phyloP scores from a whole-genome alignment of 37 sponge, comb jelly and placozoan species.

The Trichoplax adhaerens region DNA sequence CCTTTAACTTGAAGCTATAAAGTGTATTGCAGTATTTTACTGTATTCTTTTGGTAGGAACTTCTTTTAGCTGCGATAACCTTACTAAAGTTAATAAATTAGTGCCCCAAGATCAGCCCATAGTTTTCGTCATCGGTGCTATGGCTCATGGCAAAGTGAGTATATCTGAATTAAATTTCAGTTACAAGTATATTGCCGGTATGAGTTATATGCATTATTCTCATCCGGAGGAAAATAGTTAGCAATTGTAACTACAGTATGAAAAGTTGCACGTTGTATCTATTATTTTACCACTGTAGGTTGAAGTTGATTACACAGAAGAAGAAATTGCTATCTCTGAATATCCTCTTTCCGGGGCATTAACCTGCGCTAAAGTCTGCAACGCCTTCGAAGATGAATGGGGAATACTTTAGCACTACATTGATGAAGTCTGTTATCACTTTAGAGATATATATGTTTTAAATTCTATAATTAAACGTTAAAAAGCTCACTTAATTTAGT shows the following conservation, averaged over 20 bases:
- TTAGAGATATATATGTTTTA: too few species aligned
- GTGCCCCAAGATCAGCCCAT: conserved; percentile 62
- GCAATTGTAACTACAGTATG: too few species aligned
- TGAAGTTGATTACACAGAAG: conserved; percentile 73
- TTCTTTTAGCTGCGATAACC: conserved; percentile 63
- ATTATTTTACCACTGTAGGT: conserved; percentile 16
- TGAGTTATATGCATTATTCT: not conserved
- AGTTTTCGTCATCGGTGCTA: conserved; percentile 93
- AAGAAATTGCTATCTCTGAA: conserved; percentile 82
- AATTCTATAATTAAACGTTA: too few species aligned
- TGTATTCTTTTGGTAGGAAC: conserved; percentile 40
- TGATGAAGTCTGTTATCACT: not conserved
- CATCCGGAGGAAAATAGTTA: too few species aligned
- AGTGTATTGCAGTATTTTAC: not conserved
- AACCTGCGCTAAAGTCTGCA: conserved; percentile 89
- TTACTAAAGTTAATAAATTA: conserved; percentile 50
- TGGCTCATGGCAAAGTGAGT: conserved; percentile 90
- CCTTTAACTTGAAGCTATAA: conserved; percentile 1
- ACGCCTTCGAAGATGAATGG: conserved; percentile 83
- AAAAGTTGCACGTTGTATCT: too few species aligned
- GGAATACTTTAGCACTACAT: conserved; percentile 24
- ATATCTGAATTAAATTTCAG: too few species aligned
- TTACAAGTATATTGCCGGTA: not conserved
- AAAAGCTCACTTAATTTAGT: too few species aligned
- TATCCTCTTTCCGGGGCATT: conserved; percentile 95